Base-by-base conservation (phyloP, 2,797 vertebrate genomes). In the Pseudopleuronectes americanus region DNA sequence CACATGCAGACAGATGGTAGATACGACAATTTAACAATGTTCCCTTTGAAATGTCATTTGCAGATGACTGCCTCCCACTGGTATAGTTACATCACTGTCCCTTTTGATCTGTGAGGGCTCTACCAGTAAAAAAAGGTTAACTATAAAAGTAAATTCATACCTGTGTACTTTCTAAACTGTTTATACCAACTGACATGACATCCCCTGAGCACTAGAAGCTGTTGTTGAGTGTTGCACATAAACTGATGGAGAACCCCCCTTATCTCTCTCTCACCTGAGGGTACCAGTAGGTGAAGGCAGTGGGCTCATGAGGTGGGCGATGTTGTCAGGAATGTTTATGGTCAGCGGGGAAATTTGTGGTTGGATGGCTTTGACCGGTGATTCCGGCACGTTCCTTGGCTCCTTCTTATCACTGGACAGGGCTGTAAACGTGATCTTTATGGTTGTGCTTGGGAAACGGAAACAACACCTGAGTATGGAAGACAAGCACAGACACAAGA, bases 281-380 rank as follows among this genome's bases (percentile, higher is more conserved):
- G 97, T 99, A 88, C 98, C 97, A 0, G 97, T 98, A 8, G 98
- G 97, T 76, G 97, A 98, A 45, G 98, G 97, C 60, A 99, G 94
- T 3, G 97, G 97, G 87, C 97, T 99, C 96, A 98, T 97, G 92
- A 98, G 95, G 91, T 99, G 97, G 88, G 96, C 96, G 66, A 99
- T 98, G 94, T 96, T 97, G 88, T 99, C 97, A 86, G 98, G 97
- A 96, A 99, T 98, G 96, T 96, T 98, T 90, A 99, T 99, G 91
- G 97, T 98, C 86, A 99, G 93, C 3, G 98, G 97, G 28, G 98
- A 97, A 84, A 98, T 98, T 87, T 98, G 96, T 65, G 96, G 96
- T 79, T 97, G 98, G 88, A 98, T 95, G 4, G 96, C 95, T 87
- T 98, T 97, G 81, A 97, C 94, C 14, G 96, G 97, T 57, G 96